Base-by-base conservation (phyloP, 2,113 vertebrate species). In the Poeciliopsis prolifica region DNA sequence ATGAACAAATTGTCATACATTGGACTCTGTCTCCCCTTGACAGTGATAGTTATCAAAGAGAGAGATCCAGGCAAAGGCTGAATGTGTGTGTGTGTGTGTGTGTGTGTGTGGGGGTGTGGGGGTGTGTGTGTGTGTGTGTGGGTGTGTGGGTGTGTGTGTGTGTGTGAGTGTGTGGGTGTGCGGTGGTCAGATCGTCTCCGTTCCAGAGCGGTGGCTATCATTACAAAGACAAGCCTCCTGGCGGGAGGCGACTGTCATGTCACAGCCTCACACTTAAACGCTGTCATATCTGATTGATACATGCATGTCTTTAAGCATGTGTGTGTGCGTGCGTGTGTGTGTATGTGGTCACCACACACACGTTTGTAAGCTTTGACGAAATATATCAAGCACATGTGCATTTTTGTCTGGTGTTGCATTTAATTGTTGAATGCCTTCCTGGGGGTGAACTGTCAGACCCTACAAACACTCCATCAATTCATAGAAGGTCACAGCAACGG, bases 141-240 rank as follows among this genome's bases (percentile, higher is more conserved):
- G 1, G 28, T 28, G 28, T 28, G 28, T 28, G n/a, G n/a, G 40
- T 72, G 71, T 70, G 67, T 66, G 74, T 5, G 78, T 62, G 75
- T 48, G 72, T 26, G 71, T 66, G 75, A 4, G 77, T 68, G 75
- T 58, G 69, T 67, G 76, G 28, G 67, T 15, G 76, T 15, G 76
- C 40, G 83, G 87, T 5, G 5, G 44, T 19, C 44, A 48, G 87
- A 90, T 91, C 93, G 90, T 83, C 60, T 84, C 78, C 86, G 93
- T 94, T 91, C 92, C 90, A 86, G 92, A 92, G 93, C 94, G 94
- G 94, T 95, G 89, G 93, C 93, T 94, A 92, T 90, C 93, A 92
- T 95, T 95, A 95, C 93, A 94, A 93, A 95, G 94, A 93, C 94
- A 92, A 92, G 92, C 92, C 95, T 95, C 80, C 93, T 94, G 95